phyloP scores from a whole-genome alignment of 2,113 vertebrate species.

The Tamias sibiricus region DNA sequence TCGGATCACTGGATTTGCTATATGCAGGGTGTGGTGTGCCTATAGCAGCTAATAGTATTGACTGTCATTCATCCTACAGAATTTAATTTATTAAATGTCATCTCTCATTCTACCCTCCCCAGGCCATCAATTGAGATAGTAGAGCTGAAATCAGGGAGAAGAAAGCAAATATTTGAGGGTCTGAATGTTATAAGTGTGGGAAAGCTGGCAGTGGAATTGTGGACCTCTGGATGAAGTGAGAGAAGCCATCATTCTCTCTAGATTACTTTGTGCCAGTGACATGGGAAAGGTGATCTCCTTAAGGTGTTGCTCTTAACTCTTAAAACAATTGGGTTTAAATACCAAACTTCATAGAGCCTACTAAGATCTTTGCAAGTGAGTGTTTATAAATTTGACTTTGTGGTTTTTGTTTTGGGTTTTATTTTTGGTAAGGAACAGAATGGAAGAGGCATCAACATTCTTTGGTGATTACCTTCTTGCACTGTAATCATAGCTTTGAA shows the following conservation, averaged over 20 bases:
- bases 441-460: neutral
- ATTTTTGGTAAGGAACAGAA: no score
- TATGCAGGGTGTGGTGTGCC: neutral
- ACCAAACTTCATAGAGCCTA: neutral
- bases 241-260: neutral
- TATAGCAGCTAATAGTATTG: neutral
- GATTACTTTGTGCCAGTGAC: neutral
- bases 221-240: neutral
- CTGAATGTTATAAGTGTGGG: neutral
- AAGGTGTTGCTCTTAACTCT: neutral
- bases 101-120: neutral
- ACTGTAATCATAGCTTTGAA: neutral
- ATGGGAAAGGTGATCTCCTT: neutral
- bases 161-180: constrained; percentile 28
- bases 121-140: neutral
- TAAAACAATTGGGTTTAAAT: constrained; percentile 32
- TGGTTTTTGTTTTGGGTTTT: no score
- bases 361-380: neutral
- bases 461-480: neutral
- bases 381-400: neutral
- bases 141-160: neutral
- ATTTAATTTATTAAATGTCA: constrained; percentile 48
- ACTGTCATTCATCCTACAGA: neutral
- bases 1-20: neutral
- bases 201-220: constrained; percentile 5